These are phyloP conservation scores for Elegia similella DNA, from an alignment of 2,888 invertebrate genomes.

Conservation along the genomic window DNA sequence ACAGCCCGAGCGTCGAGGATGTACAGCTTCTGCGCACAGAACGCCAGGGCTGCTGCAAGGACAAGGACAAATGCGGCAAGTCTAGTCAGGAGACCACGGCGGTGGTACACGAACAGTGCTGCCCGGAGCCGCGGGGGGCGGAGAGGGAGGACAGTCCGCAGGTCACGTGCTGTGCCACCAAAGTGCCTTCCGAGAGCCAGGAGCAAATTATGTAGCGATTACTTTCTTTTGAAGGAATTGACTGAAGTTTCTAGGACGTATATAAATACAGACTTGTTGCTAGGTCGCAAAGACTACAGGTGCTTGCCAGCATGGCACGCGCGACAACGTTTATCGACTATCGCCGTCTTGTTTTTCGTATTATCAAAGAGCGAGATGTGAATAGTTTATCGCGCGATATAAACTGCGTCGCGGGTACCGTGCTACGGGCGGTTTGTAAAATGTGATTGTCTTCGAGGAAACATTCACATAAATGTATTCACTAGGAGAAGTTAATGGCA, in stretches of 20 bases:
- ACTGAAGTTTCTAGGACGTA: slow-evolving; percentile 3
- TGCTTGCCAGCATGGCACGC: background rate
- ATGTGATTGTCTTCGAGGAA: too few species aligned
- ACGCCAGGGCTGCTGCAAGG: slow-evolving; percentile 58
- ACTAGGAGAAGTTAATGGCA: too few species aligned
- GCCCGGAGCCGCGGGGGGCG: slow-evolving; percentile 33
- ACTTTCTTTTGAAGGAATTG: slow-evolving; percentile 2
- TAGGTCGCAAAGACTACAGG: background rate
- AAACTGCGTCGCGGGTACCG: too few species aligned
- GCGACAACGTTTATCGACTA: too few species aligned
- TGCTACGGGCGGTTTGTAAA: too few species aligned
- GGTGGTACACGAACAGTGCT: slow-evolving; percentile 36
- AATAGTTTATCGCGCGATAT: too few species aligned
- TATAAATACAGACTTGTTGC: background rate
- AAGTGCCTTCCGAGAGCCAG: slow-evolving; percentile 59
- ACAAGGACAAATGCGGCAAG: slow-evolving; percentile 40
- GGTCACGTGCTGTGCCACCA: slow-evolving; percentile 61
- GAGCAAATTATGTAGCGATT: slow-evolving; percentile 58
- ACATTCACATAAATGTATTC: too few species aligned
- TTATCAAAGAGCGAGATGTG: too few species aligned
- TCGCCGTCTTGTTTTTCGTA: too few species aligned
- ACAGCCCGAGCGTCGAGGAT: slow-evolving; percentile 63
- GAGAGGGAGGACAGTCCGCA: slow-evolving; percentile 61
- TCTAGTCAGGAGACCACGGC: slow-evolving; percentile 36
- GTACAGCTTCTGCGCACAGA: slow-evolving; percentile 55